Evolutionary conservation across 1,140 invertebrate species (phyloP).

Genomic region (Trypoxylus dichotomus): DNA sequence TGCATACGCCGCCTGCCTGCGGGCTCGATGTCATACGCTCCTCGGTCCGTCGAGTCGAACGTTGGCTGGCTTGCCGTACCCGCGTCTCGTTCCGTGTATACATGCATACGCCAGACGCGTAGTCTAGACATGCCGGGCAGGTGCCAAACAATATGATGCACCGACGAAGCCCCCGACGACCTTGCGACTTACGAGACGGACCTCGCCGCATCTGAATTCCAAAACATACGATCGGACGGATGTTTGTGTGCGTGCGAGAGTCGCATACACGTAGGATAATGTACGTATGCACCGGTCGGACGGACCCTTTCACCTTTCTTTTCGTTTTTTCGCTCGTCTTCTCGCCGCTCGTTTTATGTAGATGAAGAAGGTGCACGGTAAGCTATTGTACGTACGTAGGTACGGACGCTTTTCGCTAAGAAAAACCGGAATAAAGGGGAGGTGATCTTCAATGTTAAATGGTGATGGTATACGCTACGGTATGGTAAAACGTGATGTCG

Average conservation of each 20-base stretch:
- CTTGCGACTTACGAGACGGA: background rate
- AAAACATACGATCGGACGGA: background rate
- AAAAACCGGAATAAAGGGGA: background rate
- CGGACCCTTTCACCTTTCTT: background rate
- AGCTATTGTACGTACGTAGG: background rate
- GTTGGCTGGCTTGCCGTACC: too few relatives aligned
- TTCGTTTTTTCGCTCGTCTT: background rate
- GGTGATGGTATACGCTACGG: too few relatives aligned
- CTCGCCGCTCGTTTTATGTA: background rate
- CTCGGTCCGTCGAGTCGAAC: too few relatives aligned
- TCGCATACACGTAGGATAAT: background rate
- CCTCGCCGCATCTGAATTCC: background rate
- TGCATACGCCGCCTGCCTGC: too few relatives aligned
- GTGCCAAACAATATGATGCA: conserved; percentile 36
- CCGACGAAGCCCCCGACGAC: background rate
- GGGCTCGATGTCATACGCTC: too few relatives aligned
- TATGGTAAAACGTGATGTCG: too few relatives aligned
- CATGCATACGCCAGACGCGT: conserved; percentile 22
- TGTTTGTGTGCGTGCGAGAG: background rate
- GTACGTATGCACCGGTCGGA: too few relatives aligned
- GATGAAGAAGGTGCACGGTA: background rate
- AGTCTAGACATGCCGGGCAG: conserved; percentile 33
- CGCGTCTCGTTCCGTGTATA: too few relatives aligned
- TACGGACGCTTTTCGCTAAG: background rate
- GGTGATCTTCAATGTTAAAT: too few relatives aligned